Evolutionary conservation across 1,140 invertebrate species (phyloP), one percentile per base, ranked within the genome.

Genomic region (Drosophila fuyamai): DNA sequence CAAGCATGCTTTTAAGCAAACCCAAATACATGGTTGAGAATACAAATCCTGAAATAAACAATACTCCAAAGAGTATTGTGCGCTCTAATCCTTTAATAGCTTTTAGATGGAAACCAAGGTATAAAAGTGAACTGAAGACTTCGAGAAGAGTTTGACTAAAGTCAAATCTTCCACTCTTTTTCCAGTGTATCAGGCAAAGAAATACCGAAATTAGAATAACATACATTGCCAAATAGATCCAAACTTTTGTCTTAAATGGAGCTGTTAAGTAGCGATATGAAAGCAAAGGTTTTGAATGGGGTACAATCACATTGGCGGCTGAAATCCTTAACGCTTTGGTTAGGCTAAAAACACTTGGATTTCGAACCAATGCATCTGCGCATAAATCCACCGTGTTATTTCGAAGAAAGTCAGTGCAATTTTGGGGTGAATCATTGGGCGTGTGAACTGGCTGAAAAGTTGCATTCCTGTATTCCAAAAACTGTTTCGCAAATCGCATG

Each of bases 101-200:
- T 13, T 46, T 50, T 5, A 85, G 16, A 0, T 40, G 16, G 5
- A 85, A 85, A 2, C 60, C 61, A 1, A 2, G 14, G 1, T 72
- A 65, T 0, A 85, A 36, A 4, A 85, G 18, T 0, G 82, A 86
- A 5, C 61, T 74, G 12, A 81, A 78, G 1, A 76, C 75, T 9
- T 85, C 82, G n/a, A 85, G 57, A 0, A 85, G 58, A 14, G 66
- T 62, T 10, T 59, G 77, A 56, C 81, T 85, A 9, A 72, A 81
- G 32, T 79, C 72, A 59, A 74, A 85, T 12, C 63, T 66, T 9
- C 14, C 27, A n/a, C 48, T 5, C 9, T 61, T 71, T 12, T 63
- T 36, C 81, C 78, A 78, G 36, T 85, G 65, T 9, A 85, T 76
- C 7, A 38, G 18, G 14, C 70, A 79, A 5, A 85, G 54, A 16